Conservation (phyloP, 1,140 invertebrate species). For the Coenobita brevimanus region DNA sequence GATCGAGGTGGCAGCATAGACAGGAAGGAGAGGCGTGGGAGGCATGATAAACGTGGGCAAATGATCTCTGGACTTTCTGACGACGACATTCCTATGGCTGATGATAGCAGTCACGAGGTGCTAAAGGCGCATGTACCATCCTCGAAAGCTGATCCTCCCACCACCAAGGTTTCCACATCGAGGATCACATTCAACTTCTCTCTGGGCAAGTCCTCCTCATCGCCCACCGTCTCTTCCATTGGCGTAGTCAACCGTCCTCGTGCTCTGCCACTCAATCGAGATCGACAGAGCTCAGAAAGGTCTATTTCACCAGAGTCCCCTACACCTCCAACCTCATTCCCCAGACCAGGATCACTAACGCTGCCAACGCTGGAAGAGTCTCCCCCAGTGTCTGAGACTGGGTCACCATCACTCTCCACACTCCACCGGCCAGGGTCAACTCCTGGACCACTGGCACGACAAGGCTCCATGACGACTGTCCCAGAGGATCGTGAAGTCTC, state of each 20-base stretch:
- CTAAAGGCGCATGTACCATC: neutral
- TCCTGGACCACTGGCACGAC: constrained; percentile 55
- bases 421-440: constrained; percentile 58
- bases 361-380: constrained; percentile 36
- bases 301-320: constrained; percentile 55
- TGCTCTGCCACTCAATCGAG: neutral
- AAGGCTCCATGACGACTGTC: constrained; percentile 64
- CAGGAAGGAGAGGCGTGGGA: constrained; percentile 19
- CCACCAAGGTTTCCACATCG: neutral
- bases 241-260: constrained; percentile 16
- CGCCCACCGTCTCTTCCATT: constrained; percentile 20
- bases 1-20: neutral
- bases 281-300: constrained; percentile 16
- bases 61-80: constrained; percentile 34
- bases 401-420: constrained; percentile 15
- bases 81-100: constrained; percentile 68
- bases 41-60: constrained; percentile 8
- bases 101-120: constrained; percentile 43
- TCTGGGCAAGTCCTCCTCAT: constrained; percentile 58
- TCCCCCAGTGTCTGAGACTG: constrained; percentile 8
- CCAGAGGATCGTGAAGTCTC: constrained; percentile 45
- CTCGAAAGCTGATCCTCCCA: neutral
- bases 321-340: constrained; percentile 26
- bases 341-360: constrained; percentile 9
- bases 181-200: constrained; percentile 30